Base-by-base conservation (phyloP, 2,797 vertebrate genomes). In the Myotis myotis region DNA sequence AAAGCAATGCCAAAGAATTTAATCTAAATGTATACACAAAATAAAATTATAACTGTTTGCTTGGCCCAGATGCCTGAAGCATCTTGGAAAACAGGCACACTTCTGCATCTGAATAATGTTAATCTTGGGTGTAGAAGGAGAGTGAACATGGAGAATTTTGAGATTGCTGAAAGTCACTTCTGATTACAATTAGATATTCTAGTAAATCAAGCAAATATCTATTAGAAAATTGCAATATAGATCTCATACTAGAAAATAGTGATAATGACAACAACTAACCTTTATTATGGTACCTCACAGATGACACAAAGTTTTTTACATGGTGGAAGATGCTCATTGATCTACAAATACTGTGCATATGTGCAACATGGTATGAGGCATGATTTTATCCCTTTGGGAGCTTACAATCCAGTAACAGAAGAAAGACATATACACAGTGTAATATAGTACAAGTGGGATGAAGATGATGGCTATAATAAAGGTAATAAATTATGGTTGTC, bases 71-170 rank as follows among this genome's bases (percentile, higher is more conserved):
- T 76, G 57, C 53, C 93, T 82, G 49, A 47, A 95, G n/a, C 51
- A 86, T 93, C 82, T 94, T 92, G 68, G 93, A 86, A 92, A 47
- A 90, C 94, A 55, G 55, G 22, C 74, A 55, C 6, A 83, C 78
- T 87, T 93, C 74, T 80, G 79, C 25, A 93, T 90, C 94, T 93
- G 94, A 93, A 53, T 70, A 94, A 93, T 86, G 53, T 80, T 89
- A 41, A 87, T 95, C 72, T 53, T 75, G 25, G 6, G 36, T 74
- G 93, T 82, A 60, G n/a, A 80, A 81, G 89, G 49, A 87, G 74
- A 86, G 8, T 44, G 30, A 90, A 47, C 15, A 16, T 36, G 57
- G 36, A 76, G 13, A 80, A 87, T 78, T 87, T 57, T 66, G 30
- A 89, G 78, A 36, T 9, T 51, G 36, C 33, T 75, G 25, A 95